Conservation (phyloP, 2,888 invertebrate genomes). For the Hyalella azteca region DNA sequence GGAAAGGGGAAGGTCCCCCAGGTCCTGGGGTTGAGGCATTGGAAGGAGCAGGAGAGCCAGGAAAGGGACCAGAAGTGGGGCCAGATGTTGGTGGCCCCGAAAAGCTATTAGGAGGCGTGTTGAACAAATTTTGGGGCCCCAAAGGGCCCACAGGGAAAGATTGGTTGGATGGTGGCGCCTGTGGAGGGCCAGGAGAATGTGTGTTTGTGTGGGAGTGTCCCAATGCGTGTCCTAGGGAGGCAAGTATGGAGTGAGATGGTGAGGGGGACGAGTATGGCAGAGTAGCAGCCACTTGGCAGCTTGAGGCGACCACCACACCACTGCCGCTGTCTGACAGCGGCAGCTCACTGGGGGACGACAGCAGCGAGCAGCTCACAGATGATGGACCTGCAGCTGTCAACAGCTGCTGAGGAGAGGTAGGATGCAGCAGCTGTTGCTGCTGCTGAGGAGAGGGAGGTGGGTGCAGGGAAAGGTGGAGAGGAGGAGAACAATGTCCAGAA, state of each 20-base stretch:
- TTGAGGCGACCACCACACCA: not conserved
- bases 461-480: conserved; percentile 4
- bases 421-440: not conserved
- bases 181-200: conserved; percentile 54
- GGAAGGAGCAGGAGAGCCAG: conserved; percentile 58
- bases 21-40: conserved; percentile 58
- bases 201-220: conserved; percentile 43
- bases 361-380: not conserved
- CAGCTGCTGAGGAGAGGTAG: not conserved
- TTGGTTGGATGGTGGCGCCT: conserved; percentile 37
- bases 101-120: conserved; percentile 58
- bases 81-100: conserved; percentile 58
- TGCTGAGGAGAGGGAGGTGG: conserved; percentile 13
- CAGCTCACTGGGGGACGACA: not conserved
- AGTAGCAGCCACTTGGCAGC: conserved; percentile 5
- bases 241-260: not conserved
- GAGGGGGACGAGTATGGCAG: not conserved
- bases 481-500: not conserved
- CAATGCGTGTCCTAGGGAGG: conserved; percentile 4
- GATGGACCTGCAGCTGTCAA: not conserved
- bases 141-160: conserved; percentile 48
- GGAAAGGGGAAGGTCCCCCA: conserved; percentile 57
- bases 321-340: not conserved
- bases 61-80: conserved; percentile 58
- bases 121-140: conserved; percentile 54